Evolutionary conservation across 2,888 invertebrate species (phyloP), one percentile per base, ranked within the genome.

Genomic region (Tetragnatha montana): DNA sequence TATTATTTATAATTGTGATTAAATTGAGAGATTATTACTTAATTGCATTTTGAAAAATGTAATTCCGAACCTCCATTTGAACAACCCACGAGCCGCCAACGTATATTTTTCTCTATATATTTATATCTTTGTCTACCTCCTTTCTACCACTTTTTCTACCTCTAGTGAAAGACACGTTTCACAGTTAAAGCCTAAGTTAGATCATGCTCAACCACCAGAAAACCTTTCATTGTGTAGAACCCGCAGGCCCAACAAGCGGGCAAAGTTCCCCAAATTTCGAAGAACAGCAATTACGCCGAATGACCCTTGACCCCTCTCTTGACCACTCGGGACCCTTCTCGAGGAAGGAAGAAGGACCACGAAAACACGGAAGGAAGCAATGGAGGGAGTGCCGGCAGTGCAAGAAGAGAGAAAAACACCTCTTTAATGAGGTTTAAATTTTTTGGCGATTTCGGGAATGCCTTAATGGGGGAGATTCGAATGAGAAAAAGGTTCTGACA

Each of bases 361-460:
- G 14, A 60, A 12, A 60, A 60, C 17, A 10, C 60, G 60, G 60
- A 60, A 60, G 60, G 17, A 60, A 17, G 17, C 14, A 60, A 60
- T 60, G 10, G 14, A 60, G 60, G 60, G 60, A 60, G 60, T 60
- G 60, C 60, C 60, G 60, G 60, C 60, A 17, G 60, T 17, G 60
- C 4, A 8, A 10, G 10, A 17, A 60, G 60, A 60, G 17, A 6
- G 60, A 60, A 60, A 60, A 60, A 60, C 35, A 35, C 35, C 35
- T 60, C 60, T 60, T 60, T 60, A 60, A 60, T 60, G 60, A 60
- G 60, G 60, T 60, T 60, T 60, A 60, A 60, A 60, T 60, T 60
- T 60, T 60, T 17, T 17, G 17, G 12, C 12, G 17, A 60, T 60
- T 10, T 60, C 17, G 17, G 60, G 17, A 60, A 60, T 60, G 17